These are phyloP conservation scores for Strix uralensis DNA, from an alignment of 2,113 vertebrate genomes.

Conservation along the genomic window DNA sequence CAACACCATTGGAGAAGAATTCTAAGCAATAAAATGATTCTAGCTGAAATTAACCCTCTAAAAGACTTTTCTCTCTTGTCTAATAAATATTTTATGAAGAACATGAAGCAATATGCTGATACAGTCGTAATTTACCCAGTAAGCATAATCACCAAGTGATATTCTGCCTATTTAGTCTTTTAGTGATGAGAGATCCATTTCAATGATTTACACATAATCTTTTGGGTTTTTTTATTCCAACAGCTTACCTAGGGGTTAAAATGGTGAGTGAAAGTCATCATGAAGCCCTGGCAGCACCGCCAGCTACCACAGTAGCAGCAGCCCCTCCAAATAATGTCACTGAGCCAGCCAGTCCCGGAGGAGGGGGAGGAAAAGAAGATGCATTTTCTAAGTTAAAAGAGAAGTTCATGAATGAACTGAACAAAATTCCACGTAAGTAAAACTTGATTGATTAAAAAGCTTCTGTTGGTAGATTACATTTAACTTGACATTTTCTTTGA, in stretches of 20 bases:
- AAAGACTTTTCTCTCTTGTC: constrained; percentile 35
- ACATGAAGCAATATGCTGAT: constrained; percentile 63
- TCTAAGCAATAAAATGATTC: constrained; percentile 6
- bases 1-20: not conserved
- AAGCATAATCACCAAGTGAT: constrained; percentile 71
- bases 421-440: constrained; percentile 97
- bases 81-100: constrained; percentile 74
- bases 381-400: constrained; percentile 94
- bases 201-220: constrained; percentile 32
- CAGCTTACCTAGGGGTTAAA: constrained; percentile 57
- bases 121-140: constrained; percentile 75
- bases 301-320: constrained; percentile 77
- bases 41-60: constrained; percentile 46
- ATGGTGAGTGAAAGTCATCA: constrained; percentile 89
- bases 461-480: not conserved
- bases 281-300: constrained; percentile 88
- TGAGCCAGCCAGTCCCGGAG: constrained; percentile 77
- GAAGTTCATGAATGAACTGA: constrained; percentile 98
- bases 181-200: constrained; percentile 30
- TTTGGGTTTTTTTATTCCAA: not conserved
- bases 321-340: constrained; percentile 82
- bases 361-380: constrained; percentile 86
- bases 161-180: constrained; percentile 2
- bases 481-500: not conserved
- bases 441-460: not conserved